Percentiles rank a stretch among this genome's conserved stretches.
These are phyloP conservation scores for Ganaspis brasiliensis DNA, from an alignment of 2,888 invertebrate species.

Conservation along the genomic window DNA sequence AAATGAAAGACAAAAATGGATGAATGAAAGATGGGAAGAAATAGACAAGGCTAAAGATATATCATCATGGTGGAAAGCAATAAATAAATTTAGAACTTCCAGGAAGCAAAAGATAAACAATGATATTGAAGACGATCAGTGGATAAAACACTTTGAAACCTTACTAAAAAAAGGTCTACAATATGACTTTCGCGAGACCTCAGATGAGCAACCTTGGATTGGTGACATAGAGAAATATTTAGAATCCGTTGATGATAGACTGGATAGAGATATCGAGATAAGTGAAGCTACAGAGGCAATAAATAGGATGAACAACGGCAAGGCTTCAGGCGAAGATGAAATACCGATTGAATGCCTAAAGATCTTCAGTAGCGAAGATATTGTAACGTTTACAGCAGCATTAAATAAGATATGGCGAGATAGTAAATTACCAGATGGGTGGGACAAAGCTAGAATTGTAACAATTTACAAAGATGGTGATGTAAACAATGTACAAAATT, in stretches of 20 bases:
- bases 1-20: background rate
- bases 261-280: background rate
- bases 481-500: constrained; percentile 2
- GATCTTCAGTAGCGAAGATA: background rate
- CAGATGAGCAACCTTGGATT: background rate
- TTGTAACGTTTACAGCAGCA: background rate
- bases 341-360: background rate
- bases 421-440: constrained; percentile 12
- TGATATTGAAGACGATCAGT: background rate
- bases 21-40: background rate
- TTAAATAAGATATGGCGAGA: constrained; percentile 34
- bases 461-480: constrained; percentile 40
- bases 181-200: background rate
- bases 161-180: background rate
- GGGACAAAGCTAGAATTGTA: constrained; percentile 42
- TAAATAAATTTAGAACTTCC: background rate
- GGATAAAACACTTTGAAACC: background rate
- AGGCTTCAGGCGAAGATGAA: background rate
- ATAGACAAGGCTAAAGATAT: background rate
- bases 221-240: background rate
- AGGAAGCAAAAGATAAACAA: background rate
- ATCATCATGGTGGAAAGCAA: background rate
- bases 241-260: background rate
- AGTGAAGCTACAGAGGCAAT: background rate
- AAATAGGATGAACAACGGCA: background rate